Evolutionary conservation across 2,888 invertebrate genomes (phyloP), one percentile per base, ranked within the genome.

Genomic region (Acronicta aceris): DNA sequence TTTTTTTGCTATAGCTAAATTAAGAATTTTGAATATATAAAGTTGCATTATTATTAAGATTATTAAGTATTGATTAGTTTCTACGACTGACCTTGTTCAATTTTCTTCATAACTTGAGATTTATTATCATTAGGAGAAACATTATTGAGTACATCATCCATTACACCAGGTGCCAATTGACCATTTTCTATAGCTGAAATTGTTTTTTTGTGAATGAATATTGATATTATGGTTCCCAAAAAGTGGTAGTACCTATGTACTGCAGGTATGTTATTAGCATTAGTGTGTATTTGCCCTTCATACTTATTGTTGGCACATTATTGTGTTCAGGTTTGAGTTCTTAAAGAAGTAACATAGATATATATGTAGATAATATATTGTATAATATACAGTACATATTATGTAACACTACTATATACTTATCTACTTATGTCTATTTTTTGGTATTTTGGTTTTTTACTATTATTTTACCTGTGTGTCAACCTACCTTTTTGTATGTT

Each of bases 161-260:
- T 17, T 1, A 67, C 47, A 8, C 30, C 48, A 25, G 73, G 73
- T 2, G 67, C 40, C n/a, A 67, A 12, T 9, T 72, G 73, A 2
- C 68, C 59, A 1, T 40, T 25, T 38, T 49, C 16, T 27, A 72
- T 10, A 27, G 67, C 67, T 67, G 16, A 13, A 72, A 58, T 30
- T 5, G 3, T 12, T 12, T 2, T 33, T 33, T 33, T 10, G 33
- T 10, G 12, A 21, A 21, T 21, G 21, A 21, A 21, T 30, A 30
- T 30, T 30, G 30, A 10, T 30, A n/a, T n/a, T n/a, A 2, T 30
- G 30, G 30, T 30, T 30, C 30, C 10, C 30, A 30, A 10, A 12
- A 12, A 33, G 10, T 10, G 12, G 12, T 12, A 10, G 12, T 33
- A 10, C 10, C 10, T 30, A 30, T 30, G 1, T 30, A 10, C 5